phyloP scores from a whole-genome alignment of 2,113 vertebrate genomes.

The Ia io region DNA sequence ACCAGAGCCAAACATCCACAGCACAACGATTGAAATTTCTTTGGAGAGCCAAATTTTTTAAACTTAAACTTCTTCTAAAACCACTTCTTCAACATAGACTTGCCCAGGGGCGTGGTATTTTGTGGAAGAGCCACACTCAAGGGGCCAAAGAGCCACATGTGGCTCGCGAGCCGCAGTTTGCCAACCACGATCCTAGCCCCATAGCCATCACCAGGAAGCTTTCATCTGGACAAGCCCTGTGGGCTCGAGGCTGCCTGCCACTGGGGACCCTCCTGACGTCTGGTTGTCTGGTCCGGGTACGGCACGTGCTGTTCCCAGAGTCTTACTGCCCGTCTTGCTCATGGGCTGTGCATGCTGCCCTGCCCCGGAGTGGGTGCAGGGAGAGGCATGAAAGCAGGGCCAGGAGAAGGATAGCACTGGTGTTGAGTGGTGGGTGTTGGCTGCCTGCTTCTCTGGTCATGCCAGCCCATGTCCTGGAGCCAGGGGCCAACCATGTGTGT shows the following conservation, averaged over 20 bases:
- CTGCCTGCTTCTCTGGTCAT: not conserved
- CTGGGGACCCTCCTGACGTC: too few relatives aligned
- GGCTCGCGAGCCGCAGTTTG: too few relatives aligned
- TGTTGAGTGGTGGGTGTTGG: not conserved
- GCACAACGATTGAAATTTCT: too few relatives aligned
- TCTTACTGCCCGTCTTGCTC: not conserved
- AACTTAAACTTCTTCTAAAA: too few relatives aligned
- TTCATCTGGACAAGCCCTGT: fast-evolving
- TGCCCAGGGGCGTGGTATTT: too few relatives aligned
- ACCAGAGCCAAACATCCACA: too few relatives aligned
- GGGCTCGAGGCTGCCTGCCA: not conserved
- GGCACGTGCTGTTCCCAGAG: fast-evolving
- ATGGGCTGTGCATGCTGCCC: fast-evolving
- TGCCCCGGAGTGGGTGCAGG: not conserved
- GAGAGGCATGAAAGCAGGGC: too few relatives aligned
- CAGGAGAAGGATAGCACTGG: not conserved
- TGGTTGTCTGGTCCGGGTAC: too few relatives aligned
- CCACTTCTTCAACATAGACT: too few relatives aligned
- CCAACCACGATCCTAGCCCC: not conserved
- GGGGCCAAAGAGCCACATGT: too few relatives aligned
- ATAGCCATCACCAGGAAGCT: fast-evolving
- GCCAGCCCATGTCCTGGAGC: not conserved
- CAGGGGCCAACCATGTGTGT: fast-evolving
- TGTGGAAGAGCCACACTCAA: too few relatives aligned
- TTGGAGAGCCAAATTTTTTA: too few relatives aligned